Evolutionary conservation across 2,797 vertebrate genomes (phyloP).

Genomic region (Crenuchus spilurus): DNA sequence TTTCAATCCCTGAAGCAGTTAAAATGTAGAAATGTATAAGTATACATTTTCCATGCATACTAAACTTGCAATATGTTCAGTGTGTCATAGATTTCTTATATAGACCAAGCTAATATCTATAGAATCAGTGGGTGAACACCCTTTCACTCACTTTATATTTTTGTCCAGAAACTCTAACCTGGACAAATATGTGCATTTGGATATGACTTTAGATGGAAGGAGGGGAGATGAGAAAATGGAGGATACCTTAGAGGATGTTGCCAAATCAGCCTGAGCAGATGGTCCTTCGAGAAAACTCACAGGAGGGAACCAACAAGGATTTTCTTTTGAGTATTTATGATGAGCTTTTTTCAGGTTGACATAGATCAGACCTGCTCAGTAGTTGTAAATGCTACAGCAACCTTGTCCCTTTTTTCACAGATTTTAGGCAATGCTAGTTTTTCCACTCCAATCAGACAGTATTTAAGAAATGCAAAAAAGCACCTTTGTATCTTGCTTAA

Average conservation of each 20-base stretch:
- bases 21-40: neutral
- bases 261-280: constrained; percentile 37
- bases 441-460: too few species aligned
- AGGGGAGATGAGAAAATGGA: neutral
- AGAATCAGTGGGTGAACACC: too few species aligned
- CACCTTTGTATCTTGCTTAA: too few species aligned
- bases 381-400: neutral
- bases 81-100: too few species aligned
- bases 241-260: too few species aligned
- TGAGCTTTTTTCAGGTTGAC: neutral
- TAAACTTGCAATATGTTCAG: neutral
- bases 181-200: neutral
- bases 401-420: neutral
- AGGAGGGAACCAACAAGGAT: neutral
- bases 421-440: too few species aligned
- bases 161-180: neutral
- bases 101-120: too few species aligned
- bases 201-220: neutral
- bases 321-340: neutral
- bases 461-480: too few species aligned
- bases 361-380: neutral
- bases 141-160: neutral
- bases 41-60: neutral
- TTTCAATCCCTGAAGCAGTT: too few species aligned
- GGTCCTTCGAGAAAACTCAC: constrained; percentile 19